Evolutionary conservation across 2,797 vertebrate species (phyloP).

Genomic region (Spheniscus humboldti): DNA sequence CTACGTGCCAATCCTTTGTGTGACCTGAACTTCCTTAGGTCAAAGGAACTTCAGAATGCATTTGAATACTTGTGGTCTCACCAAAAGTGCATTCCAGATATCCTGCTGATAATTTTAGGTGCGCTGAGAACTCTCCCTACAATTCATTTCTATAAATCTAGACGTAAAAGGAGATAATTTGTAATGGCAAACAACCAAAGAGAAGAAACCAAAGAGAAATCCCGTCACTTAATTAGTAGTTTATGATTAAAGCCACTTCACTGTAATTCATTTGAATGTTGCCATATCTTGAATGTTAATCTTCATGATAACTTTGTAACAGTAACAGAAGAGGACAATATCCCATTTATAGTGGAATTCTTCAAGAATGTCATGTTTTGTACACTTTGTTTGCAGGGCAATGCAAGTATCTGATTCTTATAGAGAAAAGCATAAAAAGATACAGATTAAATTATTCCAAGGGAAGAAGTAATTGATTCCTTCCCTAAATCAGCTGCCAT

Average conservation of each 20-base stretch:
- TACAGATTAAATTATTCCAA: neutral
- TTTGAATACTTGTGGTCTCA: neutral
- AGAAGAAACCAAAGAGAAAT: neutral
- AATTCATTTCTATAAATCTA: neutral
- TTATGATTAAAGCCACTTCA: neutral
- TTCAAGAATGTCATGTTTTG: neutral
- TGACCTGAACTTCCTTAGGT: neutral
- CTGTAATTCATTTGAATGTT: neutral
- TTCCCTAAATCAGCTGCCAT: neutral
- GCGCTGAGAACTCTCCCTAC: neutral
- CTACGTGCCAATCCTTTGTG: fast-evolving
- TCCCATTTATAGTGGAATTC: neutral
- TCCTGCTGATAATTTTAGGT: neutral
- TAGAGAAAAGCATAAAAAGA: neutral
- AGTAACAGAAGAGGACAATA: neutral
- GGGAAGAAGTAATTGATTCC: neutral
- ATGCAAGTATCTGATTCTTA: neutral
- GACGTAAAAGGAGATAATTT: neutral
- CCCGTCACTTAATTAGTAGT: neutral
- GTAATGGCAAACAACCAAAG: neutral
- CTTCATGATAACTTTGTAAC: neutral
- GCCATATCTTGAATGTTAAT: neutral
- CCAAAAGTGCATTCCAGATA: neutral
- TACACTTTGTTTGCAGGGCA: neutral
- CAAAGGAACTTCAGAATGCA: neutral